A percentile compares a stretch with the other conserved stretches of the same genome.
Evolutionary conservation across 2,113 vertebrate species (phyloP).

Genomic region (Copsychus sechellarum): DNA sequence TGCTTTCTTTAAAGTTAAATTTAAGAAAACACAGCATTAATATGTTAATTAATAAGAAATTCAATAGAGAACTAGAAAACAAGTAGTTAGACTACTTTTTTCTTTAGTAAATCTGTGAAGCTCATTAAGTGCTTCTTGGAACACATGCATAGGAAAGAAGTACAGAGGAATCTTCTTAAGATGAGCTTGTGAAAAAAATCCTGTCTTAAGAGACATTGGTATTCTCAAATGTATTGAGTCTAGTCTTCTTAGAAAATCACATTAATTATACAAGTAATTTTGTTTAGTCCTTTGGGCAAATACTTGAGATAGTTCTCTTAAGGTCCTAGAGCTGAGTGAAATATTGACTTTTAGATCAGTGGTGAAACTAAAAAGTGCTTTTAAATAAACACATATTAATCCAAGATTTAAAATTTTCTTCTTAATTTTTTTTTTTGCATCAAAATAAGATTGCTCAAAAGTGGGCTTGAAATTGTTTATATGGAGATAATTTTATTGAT

Average conservation of each 20-base stretch:
- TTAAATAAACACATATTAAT: neutral
- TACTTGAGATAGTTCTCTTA: slow-evolving; percentile 27
- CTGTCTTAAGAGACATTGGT: slow-evolving; percentile 45
- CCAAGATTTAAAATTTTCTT: neutral
- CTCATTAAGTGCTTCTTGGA: slow-evolving; percentile 74
- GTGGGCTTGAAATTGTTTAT: neutral
- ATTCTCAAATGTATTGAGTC: slow-evolving; percentile 43
- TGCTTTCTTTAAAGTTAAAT: slow-evolving; percentile 74
- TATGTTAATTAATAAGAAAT: slow-evolving; percentile 79
- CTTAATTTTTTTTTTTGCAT: neutral
- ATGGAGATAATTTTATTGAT: neutral
- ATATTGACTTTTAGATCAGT: slow-evolving; percentile 41
- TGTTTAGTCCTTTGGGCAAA: slow-evolving; percentile 49
- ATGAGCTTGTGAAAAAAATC: slow-evolving; percentile 34
- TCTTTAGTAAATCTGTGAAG: slow-evolving; percentile 67
- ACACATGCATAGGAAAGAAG: slow-evolving; percentile 11
- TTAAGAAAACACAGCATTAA: slow-evolving; percentile 76
- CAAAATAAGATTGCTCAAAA: neutral
- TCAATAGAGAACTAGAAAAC: slow-evolving; percentile 66
- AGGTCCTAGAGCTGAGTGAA: slow-evolving; percentile 17
- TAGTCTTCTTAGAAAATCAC: slow-evolving; percentile 36
- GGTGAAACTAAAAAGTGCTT: neutral
- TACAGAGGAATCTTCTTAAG: slow-evolving; percentile 48
- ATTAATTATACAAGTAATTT: slow-evolving; percentile 60
- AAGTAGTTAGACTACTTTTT: slow-evolving; percentile 66